These are phyloP conservation scores for Uropsilus gracilis DNA, from an alignment of 2,113 vertebrate genomes.

Conservation along the genomic window DNA sequence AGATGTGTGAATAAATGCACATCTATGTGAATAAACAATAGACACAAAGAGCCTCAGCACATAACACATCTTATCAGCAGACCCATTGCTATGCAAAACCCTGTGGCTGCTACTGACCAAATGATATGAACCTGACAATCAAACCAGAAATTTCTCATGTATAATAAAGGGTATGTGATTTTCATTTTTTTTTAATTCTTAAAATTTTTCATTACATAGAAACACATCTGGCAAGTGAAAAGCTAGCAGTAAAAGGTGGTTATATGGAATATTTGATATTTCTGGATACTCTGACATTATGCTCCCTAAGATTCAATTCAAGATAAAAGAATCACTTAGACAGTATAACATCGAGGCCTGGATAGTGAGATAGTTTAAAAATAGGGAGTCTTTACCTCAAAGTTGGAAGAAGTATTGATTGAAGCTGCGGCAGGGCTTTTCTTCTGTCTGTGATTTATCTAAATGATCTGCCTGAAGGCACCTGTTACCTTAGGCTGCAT, in stretches of 20 bases:
- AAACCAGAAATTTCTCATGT: neutral
- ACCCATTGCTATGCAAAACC: neutral
- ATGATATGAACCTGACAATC: neutral
- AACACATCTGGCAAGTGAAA: conserved; percentile 21
- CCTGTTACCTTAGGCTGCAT: conserved; percentile 51
- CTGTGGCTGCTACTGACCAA: neutral
- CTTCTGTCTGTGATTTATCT: conserved; percentile 76
- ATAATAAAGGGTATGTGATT: neutral
- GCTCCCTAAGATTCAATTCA: conserved; percentile 75
- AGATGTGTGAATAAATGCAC: too few species aligned
- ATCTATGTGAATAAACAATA: neutral
- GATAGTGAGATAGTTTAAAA: conserved; percentile 65
- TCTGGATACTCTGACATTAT: conserved; percentile 75
- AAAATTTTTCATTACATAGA: neutral
- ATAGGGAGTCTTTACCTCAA: conserved; percentile 77
- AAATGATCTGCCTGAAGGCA: conserved; percentile 61
- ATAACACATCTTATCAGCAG: neutral
- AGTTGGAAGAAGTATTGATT: conserved; percentile 72
- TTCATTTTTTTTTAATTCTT: neutral
- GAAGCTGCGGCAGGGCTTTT: conserved; percentile 72
- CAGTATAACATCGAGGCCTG: conserved; percentile 55
- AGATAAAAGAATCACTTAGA: conserved; percentile 73
- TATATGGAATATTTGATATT: conserved; percentile 65
- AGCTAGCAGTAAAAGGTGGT: conserved; percentile 60
- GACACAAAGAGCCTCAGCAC: neutral